A percentile compares a stretch with the other conserved stretches of the same genome.
Evolutionary conservation across 92 coral and sea anemone genomes (phyloP).

Genomic region (Pocillopora meandrina): DNA sequence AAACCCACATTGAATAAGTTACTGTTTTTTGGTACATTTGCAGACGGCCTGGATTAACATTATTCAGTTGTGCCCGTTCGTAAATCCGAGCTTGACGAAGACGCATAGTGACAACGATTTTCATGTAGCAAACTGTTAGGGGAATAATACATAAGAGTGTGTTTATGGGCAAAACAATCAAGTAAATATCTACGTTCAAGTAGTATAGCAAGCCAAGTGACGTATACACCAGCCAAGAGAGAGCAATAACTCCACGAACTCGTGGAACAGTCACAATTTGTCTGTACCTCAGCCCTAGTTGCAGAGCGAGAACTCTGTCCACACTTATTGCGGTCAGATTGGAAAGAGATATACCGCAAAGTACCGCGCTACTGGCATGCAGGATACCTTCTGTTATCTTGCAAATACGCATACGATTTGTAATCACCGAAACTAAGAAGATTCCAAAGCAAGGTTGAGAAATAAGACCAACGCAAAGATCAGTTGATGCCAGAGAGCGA

Average conservation of each 20-base stretch:
- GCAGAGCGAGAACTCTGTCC: conserved; percentile 26
- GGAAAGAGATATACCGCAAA: conserved; percentile 18
- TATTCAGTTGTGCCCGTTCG: background rate
- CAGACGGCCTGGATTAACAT: background rate
- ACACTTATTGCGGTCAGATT: conserved; percentile 17
- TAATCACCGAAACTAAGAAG: background rate
- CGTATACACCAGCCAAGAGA: conserved; percentile 4
- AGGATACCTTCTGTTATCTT: background rate
- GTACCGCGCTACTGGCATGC: background rate
- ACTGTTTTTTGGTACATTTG: conserved; percentile 19
- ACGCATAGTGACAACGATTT: conserved; percentile 14
- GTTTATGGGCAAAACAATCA: background rate
- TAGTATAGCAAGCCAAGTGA: conserved; percentile 5
- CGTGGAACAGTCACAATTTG: conserved; percentile 10
- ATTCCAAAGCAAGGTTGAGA: conserved; percentile 4
- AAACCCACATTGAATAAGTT: conserved; percentile 7
- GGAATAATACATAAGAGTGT: background rate
- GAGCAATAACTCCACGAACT: background rate
- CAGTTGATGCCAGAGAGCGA: conserved; percentile 23
- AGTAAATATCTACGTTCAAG: background rate
- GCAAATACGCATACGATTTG: background rate
- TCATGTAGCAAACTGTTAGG: conserved; percentile 10
- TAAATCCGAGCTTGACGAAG: conserved; percentile 3
- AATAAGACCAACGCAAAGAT: conserved; percentile 24
- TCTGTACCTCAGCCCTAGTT: conserved; percentile 12